These are phyloP conservation scores for Heteronetta atricapilla DNA, from an alignment of 2,113 vertebrate genomes.

Conservation along the genomic window DNA sequence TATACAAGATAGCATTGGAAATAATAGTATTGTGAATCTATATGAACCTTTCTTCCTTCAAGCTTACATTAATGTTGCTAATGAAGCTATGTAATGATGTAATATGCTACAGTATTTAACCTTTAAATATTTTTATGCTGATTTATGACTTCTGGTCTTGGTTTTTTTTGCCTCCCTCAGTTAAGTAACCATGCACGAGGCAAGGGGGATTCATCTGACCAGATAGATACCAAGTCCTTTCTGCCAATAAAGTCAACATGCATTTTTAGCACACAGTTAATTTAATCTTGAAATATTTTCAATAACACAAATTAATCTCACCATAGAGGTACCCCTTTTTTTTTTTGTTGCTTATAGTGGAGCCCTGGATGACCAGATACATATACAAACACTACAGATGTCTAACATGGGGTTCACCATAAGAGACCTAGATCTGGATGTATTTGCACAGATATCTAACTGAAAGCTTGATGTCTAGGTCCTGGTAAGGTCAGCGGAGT, in stretches of 20 bases:
- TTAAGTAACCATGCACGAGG: not conserved
- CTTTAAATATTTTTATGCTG: not conserved
- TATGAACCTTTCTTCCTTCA: not conserved
- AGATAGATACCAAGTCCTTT: not conserved
- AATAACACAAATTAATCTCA: not conserved
- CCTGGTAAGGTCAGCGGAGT: not conserved
- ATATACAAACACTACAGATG: not conserved
- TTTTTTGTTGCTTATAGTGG: not conserved
- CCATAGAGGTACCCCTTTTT: not conserved
- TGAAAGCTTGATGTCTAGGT: not conserved
- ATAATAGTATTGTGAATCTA: not conserved
- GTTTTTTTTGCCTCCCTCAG: not conserved
- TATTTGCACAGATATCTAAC: not conserved
- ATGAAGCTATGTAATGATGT: not conserved
- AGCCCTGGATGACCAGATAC: not conserved
- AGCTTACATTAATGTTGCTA: not conserved
- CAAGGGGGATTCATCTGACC: not conserved
- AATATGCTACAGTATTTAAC: not conserved
- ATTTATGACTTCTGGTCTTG: not conserved
- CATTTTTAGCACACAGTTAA: not conserved
- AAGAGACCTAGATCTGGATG: not conserved
- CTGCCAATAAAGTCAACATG: not conserved
- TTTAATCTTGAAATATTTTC: not conserved
- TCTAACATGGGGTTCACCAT: not conserved
- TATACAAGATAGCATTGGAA: not conserved